Evolutionary conservation across 2,888 invertebrate genomes (phyloP).

Genomic region (Rapana venosa): DNA sequence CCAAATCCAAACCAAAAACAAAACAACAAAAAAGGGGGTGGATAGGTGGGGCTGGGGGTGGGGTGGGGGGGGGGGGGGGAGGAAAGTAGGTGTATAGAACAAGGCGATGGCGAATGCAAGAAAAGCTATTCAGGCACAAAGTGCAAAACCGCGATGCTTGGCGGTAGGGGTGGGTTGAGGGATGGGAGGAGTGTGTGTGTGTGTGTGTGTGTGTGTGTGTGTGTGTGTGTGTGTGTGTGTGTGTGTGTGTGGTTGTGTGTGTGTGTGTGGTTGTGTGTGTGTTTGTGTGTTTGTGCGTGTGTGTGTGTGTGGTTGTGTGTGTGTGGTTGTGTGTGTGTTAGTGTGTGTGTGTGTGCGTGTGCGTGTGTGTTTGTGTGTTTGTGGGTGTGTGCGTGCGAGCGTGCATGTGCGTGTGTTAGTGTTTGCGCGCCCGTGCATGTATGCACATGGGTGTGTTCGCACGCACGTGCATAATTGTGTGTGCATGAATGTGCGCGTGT

Average conservation of each 20-base stretch:
- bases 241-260: neutral
- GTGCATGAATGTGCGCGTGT: neutral
- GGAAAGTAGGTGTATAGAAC: too few species aligned
- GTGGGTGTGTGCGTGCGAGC: neutral
- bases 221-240: slow-evolving; percentile 1
- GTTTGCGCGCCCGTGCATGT: neutral
- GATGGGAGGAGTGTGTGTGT: neutral
- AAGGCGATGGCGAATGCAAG: too few species aligned
- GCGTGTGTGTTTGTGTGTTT: neutral
- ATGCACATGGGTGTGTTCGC: neutral
- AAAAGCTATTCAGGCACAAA: too few species aligned
- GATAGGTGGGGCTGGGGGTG: too few species aligned
- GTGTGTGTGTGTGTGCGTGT: neutral
- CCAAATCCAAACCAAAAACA: too few species aligned
- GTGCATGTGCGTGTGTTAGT: neutral
- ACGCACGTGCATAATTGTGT: neutral
- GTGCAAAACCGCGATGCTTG: neutral
- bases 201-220: slow-evolving; percentile 1
- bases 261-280: neutral
- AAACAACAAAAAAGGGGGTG: too few species aligned
- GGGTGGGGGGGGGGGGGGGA: too few species aligned
- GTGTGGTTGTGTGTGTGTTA: neutral
- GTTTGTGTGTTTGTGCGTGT: neutral
- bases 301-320: neutral
- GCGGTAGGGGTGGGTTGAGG: neutral